phyloP scores from a whole-genome alignment of 53 echinoderm and acorn worm genomes.

The Echinometra lucunter region DNA sequence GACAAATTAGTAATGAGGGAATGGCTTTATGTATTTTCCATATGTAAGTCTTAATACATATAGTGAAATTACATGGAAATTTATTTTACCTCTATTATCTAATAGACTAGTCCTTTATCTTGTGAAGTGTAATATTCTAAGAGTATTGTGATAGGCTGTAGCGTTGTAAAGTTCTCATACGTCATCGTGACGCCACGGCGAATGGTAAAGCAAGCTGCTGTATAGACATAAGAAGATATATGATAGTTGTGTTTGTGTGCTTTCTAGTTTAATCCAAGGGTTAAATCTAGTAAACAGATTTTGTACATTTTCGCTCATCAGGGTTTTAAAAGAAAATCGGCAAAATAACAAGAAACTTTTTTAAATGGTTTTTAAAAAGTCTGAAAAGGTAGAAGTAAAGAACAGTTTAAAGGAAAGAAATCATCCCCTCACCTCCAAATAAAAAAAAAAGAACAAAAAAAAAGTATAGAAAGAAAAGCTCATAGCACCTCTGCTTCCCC shows the following conservation, averaged over 20 bases:
- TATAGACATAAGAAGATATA: too few species aligned
- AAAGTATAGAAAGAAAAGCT: background rate
- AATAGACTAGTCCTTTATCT: background rate
- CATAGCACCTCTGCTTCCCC: background rate
- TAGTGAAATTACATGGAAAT: background rate
- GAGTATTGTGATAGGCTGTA: background rate
- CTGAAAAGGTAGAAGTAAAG: too few species aligned
- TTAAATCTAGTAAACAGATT: background rate
- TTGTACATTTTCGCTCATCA: background rate
- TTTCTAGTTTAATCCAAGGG: background rate
- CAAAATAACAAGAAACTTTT: too few species aligned
- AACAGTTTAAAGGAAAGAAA: too few species aligned
- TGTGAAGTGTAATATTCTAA: background rate
- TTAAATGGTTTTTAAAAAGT: too few species aligned
- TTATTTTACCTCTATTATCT: background rate
- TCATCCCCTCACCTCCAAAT: too few species aligned
- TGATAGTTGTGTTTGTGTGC: background rate
- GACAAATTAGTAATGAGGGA: too few species aligned
- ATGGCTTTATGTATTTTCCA: background rate
- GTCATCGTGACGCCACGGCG: background rate
- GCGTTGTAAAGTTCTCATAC: slow-evolving; percentile 23
- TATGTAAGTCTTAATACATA: background rate
- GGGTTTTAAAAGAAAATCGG: too few species aligned
- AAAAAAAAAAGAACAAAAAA: background rate
- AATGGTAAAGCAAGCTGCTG: background rate